phyloP scores from a whole-genome alignment of 1,140 invertebrate genomes.

The Euura saliciscinereae region DNA sequence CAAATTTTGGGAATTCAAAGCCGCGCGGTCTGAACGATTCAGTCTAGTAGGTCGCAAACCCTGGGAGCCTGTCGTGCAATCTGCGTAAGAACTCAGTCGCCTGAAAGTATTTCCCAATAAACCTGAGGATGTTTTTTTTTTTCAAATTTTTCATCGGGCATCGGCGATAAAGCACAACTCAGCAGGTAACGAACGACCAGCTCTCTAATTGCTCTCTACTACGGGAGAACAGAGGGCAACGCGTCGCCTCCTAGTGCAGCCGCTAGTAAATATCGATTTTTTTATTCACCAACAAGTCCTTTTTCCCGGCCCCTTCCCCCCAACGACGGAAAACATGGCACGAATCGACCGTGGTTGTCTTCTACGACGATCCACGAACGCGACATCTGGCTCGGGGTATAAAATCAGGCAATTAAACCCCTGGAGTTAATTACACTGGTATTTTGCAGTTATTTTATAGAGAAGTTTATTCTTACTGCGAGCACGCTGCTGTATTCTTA shows the following conservation, averaged over 20 bases:
- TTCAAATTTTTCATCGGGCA: conserved; percentile 5
- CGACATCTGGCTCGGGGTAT: conserved; percentile 14
- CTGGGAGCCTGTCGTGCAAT: neutral
- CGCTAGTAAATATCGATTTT: conserved; percentile 15
- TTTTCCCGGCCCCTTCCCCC: no score
- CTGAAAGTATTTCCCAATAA: neutral
- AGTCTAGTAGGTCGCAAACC: neutral
- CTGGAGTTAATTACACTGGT: conserved; percentile 15
- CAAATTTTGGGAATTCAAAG: no score
- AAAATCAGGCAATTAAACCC: conserved; percentile 13
- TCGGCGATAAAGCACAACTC: neutral
- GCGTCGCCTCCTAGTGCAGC: conserved; percentile 8
- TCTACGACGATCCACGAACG: neutral
- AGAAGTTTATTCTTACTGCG: neutral
- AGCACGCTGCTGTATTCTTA: no score
- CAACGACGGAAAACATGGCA: neutral
- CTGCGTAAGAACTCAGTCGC: neutral
- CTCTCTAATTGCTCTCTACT: conserved; percentile 11
- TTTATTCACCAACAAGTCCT: neutral
- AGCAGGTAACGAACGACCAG: conserved; percentile 6
- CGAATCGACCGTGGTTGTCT: conserved; percentile 8
- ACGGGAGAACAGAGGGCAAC: neutral
- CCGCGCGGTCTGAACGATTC: neutral
- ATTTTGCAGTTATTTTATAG: conserved; percentile 15
- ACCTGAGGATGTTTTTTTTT: neutral